These are phyloP conservation scores for Charaxes varanes DNA, from an alignment of 1,140 invertebrate genomes.

Conservation along the genomic window DNA sequence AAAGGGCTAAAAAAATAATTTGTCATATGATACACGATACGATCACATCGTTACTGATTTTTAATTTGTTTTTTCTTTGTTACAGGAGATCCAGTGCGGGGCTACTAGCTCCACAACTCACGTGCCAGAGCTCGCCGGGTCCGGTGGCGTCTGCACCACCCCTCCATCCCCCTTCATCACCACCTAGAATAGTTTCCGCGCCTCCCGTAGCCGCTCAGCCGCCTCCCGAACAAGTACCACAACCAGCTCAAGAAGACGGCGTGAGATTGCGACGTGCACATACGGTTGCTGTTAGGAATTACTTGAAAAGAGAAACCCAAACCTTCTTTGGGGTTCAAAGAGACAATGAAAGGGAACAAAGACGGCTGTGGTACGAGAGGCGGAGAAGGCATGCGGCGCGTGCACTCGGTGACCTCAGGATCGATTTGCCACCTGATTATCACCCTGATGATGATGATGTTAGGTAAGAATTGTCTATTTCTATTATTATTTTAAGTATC, in stretches of 20 bases:
- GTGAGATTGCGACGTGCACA: slow-evolving; percentile 54
- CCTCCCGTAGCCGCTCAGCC: slow-evolving; percentile 41
- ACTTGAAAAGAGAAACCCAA: slow-evolving; percentile 84
- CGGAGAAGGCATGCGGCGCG: slow-evolving; percentile 82
- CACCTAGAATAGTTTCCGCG: slow-evolving; percentile 48
- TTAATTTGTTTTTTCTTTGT: slow-evolving; percentile 26
- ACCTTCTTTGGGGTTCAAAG: slow-evolving; percentile 87
- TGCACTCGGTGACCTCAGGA: slow-evolving; percentile 79
- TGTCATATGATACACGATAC: too few species aligned
- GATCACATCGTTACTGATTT: too few species aligned
- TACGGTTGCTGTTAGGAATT: slow-evolving; percentile 71
- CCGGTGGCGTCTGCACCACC: slow-evolving; percentile 45
- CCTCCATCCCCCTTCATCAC: slow-evolving; percentile 55
- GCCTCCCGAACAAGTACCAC: slow-evolving; percentile 44
- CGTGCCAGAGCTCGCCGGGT: slow-evolving; percentile 58
- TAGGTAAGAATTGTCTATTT: too few species aligned
- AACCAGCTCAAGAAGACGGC: slow-evolving; percentile 58
- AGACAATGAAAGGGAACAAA: slow-evolving; percentile 81
- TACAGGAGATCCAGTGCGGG: slow-evolving; percentile 61
- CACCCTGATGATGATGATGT: slow-evolving; percentile 75
- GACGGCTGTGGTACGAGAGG: slow-evolving; percentile 83
- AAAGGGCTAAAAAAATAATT: too few species aligned
- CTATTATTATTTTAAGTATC: too few species aligned
- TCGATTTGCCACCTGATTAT: slow-evolving; percentile 76
- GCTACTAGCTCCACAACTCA: slow-evolving; percentile 52